These are phyloP conservation scores for Furcula furcula DNA, from an alignment of 2,888 invertebrate genomes.

Conservation along the genomic window DNA sequence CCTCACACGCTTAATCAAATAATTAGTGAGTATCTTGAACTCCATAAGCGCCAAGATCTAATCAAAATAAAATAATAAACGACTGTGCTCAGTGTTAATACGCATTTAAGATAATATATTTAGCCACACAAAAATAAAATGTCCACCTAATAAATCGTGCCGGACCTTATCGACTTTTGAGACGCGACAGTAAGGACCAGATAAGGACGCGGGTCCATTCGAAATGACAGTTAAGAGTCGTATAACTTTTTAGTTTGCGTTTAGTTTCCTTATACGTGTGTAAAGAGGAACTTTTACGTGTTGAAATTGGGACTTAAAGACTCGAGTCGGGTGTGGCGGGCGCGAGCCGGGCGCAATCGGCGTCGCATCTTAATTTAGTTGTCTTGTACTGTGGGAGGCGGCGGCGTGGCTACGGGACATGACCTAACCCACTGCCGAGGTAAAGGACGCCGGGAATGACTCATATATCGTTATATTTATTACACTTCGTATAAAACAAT, in stretches of 20 bases:
- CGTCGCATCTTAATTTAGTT: slow-evolving; percentile 80
- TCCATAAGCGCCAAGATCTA: slow-evolving; percentile 31
- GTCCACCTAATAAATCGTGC: slow-evolving; percentile 76
- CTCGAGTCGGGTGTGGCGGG: slow-evolving; percentile 42
- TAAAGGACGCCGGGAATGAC: slow-evolving; percentile 46
- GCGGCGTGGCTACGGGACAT: slow-evolving; percentile 48
- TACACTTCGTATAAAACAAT: slow-evolving; percentile 41
- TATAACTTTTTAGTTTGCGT: slow-evolving; percentile 51
- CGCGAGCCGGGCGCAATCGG: slow-evolving; percentile 65
- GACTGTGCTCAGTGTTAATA: slow-evolving; percentile 75
- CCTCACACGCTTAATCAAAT: not conserved
- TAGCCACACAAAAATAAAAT: slow-evolving; percentile 74
- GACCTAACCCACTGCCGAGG: slow-evolving; percentile 57
- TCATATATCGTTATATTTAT: slow-evolving; percentile 54
- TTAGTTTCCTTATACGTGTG: slow-evolving; percentile 29
- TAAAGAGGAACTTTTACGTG: slow-evolving; percentile 27
- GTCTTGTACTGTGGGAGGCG: slow-evolving; percentile 72
- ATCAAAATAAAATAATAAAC: slow-evolving; percentile 64
- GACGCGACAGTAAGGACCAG: slow-evolving; percentile 70
- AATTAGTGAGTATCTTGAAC: slow-evolving; percentile 14
- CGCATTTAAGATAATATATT: slow-evolving; percentile 80
- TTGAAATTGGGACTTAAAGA: slow-evolving; percentile 36
- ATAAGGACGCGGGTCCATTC: slow-evolving; percentile 60
- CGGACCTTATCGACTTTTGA: slow-evolving; percentile 70
- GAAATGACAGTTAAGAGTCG: slow-evolving; percentile 36